Conservation (phyloP, 2,888 invertebrate species). For the Ligdia adustata region DNA sequence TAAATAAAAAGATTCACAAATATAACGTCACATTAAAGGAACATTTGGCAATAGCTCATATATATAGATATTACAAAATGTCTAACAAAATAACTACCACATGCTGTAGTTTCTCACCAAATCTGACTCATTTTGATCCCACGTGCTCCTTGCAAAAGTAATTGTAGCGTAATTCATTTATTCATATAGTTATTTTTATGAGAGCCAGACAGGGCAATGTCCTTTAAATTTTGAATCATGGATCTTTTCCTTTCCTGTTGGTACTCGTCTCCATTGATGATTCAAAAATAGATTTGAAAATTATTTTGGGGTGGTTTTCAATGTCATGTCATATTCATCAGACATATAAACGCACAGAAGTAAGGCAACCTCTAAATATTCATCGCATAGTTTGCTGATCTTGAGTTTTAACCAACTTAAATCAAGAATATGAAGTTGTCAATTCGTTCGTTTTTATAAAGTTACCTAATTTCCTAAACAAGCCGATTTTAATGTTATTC, state of each 20-base stretch:
- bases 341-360: too few relatives aligned
- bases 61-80: not conserved
- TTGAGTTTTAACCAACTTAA: too few relatives aligned
- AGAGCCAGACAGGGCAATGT: conserved; percentile 9
- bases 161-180: conserved; percentile 16
- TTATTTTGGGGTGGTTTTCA: too few relatives aligned
- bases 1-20: not conserved
- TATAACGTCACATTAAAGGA: not conserved
- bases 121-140: conserved; percentile 13
- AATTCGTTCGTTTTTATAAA: too few relatives aligned
- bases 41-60: conserved; percentile 3
- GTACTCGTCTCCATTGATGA: conserved; percentile 5
- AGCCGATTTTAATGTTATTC: too few relatives aligned
- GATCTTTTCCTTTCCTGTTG: too few relatives aligned
- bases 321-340: too few relatives aligned
- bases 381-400: too few relatives aligned
- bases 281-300: too few relatives aligned
- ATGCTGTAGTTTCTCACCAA: conserved; percentile 20
- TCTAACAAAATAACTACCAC: conserved; percentile 5
- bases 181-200: conserved; percentile 18
- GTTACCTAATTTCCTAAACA: too few relatives aligned
- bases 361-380: too few relatives aligned
- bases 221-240: conserved; percentile 13
- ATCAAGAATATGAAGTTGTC: too few relatives aligned
- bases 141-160: conserved; percentile 20